Conservation (phyloP, 2,888 invertebrate species). For the Spodoptera littoralis region DNA sequence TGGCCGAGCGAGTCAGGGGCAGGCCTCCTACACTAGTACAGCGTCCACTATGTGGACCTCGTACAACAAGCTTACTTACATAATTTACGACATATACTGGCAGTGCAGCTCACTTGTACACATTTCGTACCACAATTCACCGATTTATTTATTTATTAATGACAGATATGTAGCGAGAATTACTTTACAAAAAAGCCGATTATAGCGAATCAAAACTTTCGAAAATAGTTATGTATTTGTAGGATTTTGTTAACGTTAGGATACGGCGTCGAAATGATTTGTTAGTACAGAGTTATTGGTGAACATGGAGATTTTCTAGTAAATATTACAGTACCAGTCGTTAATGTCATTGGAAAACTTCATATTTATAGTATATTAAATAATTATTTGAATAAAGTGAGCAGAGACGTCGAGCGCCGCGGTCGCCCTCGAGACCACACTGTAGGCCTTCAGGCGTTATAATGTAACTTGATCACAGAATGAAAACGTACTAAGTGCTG, state of each 20-base stretch:
- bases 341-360: conserved; percentile 63
- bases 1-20: conserved; percentile 44
- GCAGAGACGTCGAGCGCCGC: conserved; percentile 46
- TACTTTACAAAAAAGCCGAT: conserved; percentile 72
- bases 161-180: conserved; percentile 82
- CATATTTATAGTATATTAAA: conserved; percentile 55
- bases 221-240: conserved; percentile 53
- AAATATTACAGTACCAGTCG: conserved; percentile 72
- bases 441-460: conserved; percentile 75
- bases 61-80: conserved; percentile 71
- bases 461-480: conserved; percentile 81
- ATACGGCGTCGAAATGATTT: conserved; percentile 30
- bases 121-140: conserved; percentile 66
- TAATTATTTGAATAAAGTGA: conserved; percentile 52
- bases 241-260: conserved; percentile 32
- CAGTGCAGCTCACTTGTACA: conserved; percentile 82
- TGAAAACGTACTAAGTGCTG: conserved; percentile 76
- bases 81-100: conserved; percentile 76
- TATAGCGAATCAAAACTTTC: conserved; percentile 61
- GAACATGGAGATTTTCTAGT: conserved; percentile 37
- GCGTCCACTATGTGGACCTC: conserved; percentile 80
- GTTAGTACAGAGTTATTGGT: conserved; percentile 31
- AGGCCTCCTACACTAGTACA: conserved; percentile 65
- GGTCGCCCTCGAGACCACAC: conserved; percentile 11
- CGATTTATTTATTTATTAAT: conserved; percentile 48